Conservation (phyloP, 2,888 invertebrate species). For the Acleris laterana region DNA sequence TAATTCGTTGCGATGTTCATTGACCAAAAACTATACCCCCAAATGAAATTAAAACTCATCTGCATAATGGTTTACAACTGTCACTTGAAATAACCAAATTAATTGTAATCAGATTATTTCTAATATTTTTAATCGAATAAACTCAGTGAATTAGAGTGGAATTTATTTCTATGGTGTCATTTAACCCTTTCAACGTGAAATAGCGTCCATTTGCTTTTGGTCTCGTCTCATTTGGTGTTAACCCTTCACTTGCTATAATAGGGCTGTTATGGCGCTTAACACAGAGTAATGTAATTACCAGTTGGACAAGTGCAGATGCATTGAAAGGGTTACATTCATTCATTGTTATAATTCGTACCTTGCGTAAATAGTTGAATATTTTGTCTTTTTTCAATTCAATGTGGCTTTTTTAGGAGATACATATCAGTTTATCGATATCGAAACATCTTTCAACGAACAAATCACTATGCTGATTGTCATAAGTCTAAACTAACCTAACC, state of each 20-base stretch:
- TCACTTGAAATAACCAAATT: constrained; percentile 22
- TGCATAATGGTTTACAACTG: constrained; percentile 11
- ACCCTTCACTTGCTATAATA: not conserved
- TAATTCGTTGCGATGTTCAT: not conserved
- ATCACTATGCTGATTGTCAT: too few relatives aligned
- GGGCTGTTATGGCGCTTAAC: constrained; percentile 13
- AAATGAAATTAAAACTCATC: constrained; percentile 16
- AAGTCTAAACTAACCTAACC: too few relatives aligned
- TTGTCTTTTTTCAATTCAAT: too few relatives aligned
- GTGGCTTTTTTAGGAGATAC: too few relatives aligned
- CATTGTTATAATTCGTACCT: constrained; percentile 17
- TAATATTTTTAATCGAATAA: constrained; percentile 33
- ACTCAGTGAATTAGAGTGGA: constrained; percentile 14
- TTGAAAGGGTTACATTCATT: constrained; percentile 25
- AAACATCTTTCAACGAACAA: too few relatives aligned
- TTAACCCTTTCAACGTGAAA: constrained; percentile 21
- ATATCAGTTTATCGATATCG: too few relatives aligned
- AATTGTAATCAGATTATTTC: constrained; percentile 19
- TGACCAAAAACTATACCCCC: not conserved
- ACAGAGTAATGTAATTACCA: constrained; percentile 27
- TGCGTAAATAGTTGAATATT: not conserved
- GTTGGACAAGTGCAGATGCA: constrained; percentile 24
- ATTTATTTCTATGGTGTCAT: constrained; percentile 20
- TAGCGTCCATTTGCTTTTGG: too few relatives aligned
- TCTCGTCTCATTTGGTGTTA: too few relatives aligned